Percentiles rank a stretch among this genome's conserved stretches.
Conservation (phyloP, 2,888 invertebrate genomes). For the Drosophila phalerata region DNA sequence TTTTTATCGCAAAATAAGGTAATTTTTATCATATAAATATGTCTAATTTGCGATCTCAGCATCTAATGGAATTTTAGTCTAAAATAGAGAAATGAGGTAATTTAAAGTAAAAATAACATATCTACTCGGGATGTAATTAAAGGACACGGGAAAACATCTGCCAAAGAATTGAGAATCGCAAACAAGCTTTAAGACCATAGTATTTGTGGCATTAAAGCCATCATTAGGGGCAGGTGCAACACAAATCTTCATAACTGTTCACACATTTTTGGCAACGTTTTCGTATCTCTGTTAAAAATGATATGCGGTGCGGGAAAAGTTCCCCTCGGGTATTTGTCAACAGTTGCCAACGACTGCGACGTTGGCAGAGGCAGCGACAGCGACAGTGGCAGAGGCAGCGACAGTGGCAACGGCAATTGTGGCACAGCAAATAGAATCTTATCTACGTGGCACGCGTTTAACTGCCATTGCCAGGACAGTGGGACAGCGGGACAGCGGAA, state of each 20-base stretch:
- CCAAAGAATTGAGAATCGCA: background rate
- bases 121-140: slow-evolving; percentile 24
- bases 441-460: slow-evolving; percentile 64
- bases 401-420: slow-evolving; percentile 42
- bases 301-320: slow-evolving; percentile 39
- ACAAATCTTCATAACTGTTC: slow-evolving; percentile 68
- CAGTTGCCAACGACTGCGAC: slow-evolving; percentile 48
- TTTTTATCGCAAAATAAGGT: too few relatives aligned
- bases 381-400: slow-evolving; percentile 2
- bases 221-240: slow-evolving; percentile 17
- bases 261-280: slow-evolving; percentile 52
- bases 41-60: too few relatives aligned
- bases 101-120: background rate
- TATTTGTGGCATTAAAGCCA: slow-evolving; percentile 30
- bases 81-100: background rate
- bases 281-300: slow-evolving; percentile 49
- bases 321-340: slow-evolving; percentile 73
- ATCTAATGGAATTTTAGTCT: background rate
- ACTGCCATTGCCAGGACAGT: slow-evolving; percentile 43
- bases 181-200: slow-evolving; percentile 15
- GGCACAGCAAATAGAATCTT: slow-evolving; percentile 71
- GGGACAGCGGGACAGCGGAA: background rate
- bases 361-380: background rate
- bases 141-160: slow-evolving; percentile 20
- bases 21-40: too few relatives aligned